Evolutionary conservation across 2,797 vertebrate genomes (phyloP).

Genomic region (Helicolenus hilgendorfi): DNA sequence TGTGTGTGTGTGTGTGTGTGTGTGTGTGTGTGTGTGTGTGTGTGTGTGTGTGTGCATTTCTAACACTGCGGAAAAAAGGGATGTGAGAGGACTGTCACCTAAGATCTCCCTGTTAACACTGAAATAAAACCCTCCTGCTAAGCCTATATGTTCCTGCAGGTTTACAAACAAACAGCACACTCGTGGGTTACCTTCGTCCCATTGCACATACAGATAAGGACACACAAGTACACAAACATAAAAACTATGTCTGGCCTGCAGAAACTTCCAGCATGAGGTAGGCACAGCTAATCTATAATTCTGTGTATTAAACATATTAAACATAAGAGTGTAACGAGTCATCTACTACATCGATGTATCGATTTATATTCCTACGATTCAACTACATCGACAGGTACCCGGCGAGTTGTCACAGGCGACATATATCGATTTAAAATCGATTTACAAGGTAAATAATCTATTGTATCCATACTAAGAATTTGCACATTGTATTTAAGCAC

Average conservation of each 20-base stretch:
- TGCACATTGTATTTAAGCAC: too few species aligned
- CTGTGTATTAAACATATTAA: neutral
- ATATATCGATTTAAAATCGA: too few species aligned
- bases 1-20: neutral
- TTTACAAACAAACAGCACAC: neutral
- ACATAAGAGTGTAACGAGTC: neutral
- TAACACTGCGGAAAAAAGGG: constrained; percentile 48
- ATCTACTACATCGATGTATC: too few species aligned
- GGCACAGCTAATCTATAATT: neutral
- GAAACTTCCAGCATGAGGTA: neutral
- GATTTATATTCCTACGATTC: too few species aligned
- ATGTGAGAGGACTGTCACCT: constrained; percentile 53
- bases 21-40: constrained; percentile 1
- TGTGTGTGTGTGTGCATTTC: neutral
- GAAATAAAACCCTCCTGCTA: constrained; percentile 28
- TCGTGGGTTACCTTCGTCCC: neutral
- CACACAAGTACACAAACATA: neutral
- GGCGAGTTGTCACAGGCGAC: too few species aligned
- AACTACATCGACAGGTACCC: too few species aligned
- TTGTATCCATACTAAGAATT: too few species aligned
- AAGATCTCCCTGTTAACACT: constrained; percentile 15
- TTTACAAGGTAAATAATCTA: too few species aligned
- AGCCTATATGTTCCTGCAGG: neutral
- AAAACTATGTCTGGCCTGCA: neutral
- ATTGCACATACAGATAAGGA: neutral